Conservation (phyloP, 2,113 vertebrate species). For the Pangasianodon gigas region DNA sequence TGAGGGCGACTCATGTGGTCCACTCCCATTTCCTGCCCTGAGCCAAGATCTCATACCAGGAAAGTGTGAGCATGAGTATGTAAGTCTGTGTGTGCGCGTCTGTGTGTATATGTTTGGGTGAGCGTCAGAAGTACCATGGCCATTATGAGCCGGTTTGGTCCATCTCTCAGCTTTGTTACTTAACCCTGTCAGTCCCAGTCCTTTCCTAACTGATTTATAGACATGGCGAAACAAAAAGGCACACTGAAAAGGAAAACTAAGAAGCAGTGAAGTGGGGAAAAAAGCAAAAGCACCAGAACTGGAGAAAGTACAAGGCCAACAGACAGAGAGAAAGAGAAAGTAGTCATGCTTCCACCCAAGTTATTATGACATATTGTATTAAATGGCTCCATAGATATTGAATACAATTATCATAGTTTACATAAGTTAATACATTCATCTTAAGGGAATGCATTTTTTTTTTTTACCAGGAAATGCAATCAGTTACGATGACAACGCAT, state of each 20-base stretch:
- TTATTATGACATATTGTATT: not conserved
- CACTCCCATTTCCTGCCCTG: slow-evolving; percentile 5
- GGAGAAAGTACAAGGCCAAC: not conserved
- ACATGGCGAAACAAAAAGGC: not conserved
- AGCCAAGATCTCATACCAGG: not conserved
- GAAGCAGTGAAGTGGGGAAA: not conserved
- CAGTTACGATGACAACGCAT: not conserved
- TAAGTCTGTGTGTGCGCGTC: not conserved
- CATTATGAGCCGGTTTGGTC: not conserved
- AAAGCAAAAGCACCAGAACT: too few relatives aligned
- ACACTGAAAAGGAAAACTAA: not conserved
- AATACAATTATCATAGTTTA: not conserved
- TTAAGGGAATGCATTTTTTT: not conserved
- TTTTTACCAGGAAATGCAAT: not conserved
- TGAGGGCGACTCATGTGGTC: not conserved
- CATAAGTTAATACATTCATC: not conserved
- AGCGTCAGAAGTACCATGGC: not conserved
- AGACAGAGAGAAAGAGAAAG: not conserved
- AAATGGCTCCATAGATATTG: not conserved
- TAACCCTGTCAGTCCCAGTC: not conserved
- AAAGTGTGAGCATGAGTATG: not conserved
- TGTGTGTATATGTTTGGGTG: not conserved
- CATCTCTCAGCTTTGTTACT: not conserved
- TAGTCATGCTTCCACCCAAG: not conserved
- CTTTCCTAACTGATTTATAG: not conserved